Conservation (phyloP, 1,140 invertebrate genomes). For the Ips nitidus region DNA sequence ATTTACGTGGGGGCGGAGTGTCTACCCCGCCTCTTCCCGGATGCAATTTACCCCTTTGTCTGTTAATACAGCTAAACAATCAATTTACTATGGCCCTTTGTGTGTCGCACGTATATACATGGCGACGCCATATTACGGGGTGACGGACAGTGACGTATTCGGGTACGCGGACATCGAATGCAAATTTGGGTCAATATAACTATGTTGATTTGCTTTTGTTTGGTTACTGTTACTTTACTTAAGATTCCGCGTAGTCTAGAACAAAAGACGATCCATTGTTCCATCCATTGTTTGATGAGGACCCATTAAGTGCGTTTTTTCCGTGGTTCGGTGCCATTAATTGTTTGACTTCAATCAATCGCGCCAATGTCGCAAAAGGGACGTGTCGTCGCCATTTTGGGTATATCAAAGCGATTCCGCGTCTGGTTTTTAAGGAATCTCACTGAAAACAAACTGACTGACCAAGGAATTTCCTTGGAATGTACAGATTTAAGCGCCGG, state of each 20-base stretch:
- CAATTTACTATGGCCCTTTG: constrained; percentile 12
- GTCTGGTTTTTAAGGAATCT: constrained; percentile 12
- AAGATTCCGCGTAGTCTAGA: no score
- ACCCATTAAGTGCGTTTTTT: no score
- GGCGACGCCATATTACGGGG: neutral
- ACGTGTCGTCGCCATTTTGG: constrained; percentile 8
- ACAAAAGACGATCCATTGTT: no score
- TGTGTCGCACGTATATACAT: constrained; percentile 11
- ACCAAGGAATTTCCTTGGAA: no score
- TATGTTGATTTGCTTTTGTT: no score
- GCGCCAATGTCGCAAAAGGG: neutral
- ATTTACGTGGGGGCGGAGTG: no score
- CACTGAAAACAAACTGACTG: neutral
- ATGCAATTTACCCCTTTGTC: constrained; percentile 10
- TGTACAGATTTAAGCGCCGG: neutral
- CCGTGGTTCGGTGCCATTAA: neutral
- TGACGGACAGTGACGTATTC: neutral
- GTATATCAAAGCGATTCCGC: constrained; percentile 11
- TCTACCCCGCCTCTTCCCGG: neutral
- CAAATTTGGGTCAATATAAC: neutral
- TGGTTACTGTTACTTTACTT: no score
- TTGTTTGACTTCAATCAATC: neutral
- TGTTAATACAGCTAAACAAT: constrained; percentile 16
- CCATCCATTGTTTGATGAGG: no score
- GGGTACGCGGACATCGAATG: neutral